Conservation (phyloP, 2,113 vertebrate species). For the Apteryx mantelli region DNA sequence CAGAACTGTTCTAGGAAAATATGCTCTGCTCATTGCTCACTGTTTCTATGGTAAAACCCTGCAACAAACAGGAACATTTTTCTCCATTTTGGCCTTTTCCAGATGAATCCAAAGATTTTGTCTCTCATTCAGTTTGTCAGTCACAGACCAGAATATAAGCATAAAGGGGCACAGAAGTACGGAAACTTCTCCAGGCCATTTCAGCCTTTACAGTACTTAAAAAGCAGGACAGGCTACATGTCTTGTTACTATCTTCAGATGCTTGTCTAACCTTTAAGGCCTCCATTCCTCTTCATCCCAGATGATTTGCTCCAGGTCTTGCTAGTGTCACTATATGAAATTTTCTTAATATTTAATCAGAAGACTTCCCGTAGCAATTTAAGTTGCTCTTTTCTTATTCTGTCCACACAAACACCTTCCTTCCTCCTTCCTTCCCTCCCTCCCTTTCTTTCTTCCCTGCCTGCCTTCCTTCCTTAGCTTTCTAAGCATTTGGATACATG, state of each 20-base stretch:
- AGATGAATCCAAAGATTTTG: not conserved
- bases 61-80: not conserved
- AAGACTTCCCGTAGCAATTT: too few relatives aligned
- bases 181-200: not conserved
- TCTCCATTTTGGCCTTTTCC: not conserved
- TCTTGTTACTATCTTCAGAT: not conserved
- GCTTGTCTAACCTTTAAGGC: not conserved
- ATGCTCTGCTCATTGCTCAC: not conserved
- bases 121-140: not conserved
- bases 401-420: too few relatives aligned
- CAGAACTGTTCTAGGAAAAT: not conserved
- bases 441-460: too few relatives aligned
- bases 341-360: too few relatives aligned
- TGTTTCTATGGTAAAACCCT: not conserved
- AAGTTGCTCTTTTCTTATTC: too few relatives aligned
- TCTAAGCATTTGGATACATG: too few relatives aligned
- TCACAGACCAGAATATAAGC: not conserved
- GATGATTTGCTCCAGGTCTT: too few relatives aligned
- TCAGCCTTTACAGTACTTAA: not conserved
- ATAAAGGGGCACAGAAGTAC: not conserved
- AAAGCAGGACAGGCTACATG: not conserved
- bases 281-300: too few relatives aligned
- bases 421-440: too few relatives aligned
- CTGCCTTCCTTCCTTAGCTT: too few relatives aligned
- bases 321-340: too few relatives aligned